These are phyloP conservation scores for Scolopax rusticola DNA, from an alignment of 2,797 vertebrate species.

Conservation along the genomic window DNA sequence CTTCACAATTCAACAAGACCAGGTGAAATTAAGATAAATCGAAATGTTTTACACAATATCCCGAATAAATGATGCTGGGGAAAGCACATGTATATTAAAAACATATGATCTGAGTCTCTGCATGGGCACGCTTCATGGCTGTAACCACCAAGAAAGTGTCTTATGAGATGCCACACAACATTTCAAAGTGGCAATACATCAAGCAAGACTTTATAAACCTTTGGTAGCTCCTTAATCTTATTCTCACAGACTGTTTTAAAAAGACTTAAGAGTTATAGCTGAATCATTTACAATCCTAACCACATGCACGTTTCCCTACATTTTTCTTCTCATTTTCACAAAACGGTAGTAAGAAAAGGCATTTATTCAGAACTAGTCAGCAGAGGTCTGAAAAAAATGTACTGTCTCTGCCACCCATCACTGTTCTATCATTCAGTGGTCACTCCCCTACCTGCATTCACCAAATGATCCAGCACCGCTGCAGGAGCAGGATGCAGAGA, in stretches of 20 bases:
- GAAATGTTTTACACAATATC: not conserved
- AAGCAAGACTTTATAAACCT: not conserved
- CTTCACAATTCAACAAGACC: conserved; percentile 46
- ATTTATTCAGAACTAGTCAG: not conserved
- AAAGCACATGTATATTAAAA: not conserved
- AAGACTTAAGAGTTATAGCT: not conserved
- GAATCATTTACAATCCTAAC: not conserved
- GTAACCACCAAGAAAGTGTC: not conserved
- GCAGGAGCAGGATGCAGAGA: not conserved
- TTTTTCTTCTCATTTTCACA: not conserved
- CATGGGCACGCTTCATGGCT: not conserved
- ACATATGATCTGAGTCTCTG: not conserved
- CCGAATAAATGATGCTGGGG: not conserved
- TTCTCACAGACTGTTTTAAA: not conserved
- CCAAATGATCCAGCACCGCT: not conserved
- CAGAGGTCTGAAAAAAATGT: not conserved
- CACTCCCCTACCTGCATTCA: not conserved
- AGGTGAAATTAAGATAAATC: conserved; percentile 32
- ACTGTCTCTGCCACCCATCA: not conserved
- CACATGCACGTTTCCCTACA: accelerated
- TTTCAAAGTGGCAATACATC: not conserved
- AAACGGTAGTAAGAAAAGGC: not conserved
- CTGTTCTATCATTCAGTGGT: not conserved
- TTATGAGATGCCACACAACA: not conserved
- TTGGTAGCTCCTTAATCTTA: not conserved